Percentiles rank a stretch among this genome's conserved stretches.
These are phyloP conservation scores for Acrobeloides nanus DNA, from an alignment of 2,888 invertebrate species.

Conservation along the genomic window DNA sequence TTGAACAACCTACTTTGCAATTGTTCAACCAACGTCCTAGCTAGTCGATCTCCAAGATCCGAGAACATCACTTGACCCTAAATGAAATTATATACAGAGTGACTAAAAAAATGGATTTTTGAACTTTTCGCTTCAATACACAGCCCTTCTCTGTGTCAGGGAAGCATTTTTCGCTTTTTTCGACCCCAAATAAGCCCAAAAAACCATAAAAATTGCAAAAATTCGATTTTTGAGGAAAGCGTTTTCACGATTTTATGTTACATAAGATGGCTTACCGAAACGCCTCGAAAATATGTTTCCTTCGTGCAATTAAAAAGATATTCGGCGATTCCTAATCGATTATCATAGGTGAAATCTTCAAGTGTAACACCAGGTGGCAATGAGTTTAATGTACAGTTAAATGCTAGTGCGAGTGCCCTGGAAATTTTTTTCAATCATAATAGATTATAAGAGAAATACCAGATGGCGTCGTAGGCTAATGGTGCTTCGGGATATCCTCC, in stretches of 20 bases:
- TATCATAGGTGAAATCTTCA: constrained; percentile 90
- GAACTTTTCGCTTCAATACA: constrained; percentile 4
- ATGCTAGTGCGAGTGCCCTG: constrained; percentile 81
- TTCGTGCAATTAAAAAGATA: constrained; percentile 95
- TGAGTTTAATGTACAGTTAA: constrained; percentile 89
- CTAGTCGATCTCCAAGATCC: constrained; percentile 88
- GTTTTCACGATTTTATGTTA: not conserved
- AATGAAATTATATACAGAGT: constrained; percentile 10
- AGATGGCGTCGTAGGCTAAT: constrained; percentile 95
- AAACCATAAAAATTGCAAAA: too few relatives aligned
- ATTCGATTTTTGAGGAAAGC: too few relatives aligned
- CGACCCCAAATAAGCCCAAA: not conserved
- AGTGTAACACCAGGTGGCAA: constrained; percentile 73
- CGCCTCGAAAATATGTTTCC: constrained; percentile 92
- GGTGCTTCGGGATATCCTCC: constrained; percentile 78
- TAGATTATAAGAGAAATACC: constrained; percentile 61
- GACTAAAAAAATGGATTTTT: constrained; percentile 4
- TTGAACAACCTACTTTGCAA: constrained; percentile 63
- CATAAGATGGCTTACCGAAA: constrained; percentile 71
- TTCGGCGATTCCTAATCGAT: constrained; percentile 84
- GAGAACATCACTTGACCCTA: constrained; percentile 96
- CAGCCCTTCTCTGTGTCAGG: too few relatives aligned
- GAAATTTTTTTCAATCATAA: constrained; percentile 5
- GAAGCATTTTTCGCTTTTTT: not conserved
- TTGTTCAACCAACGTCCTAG: constrained; percentile 95